Conservation (phyloP, 2,797 vertebrate genomes). For the Pangasius mekongensis region DNA sequence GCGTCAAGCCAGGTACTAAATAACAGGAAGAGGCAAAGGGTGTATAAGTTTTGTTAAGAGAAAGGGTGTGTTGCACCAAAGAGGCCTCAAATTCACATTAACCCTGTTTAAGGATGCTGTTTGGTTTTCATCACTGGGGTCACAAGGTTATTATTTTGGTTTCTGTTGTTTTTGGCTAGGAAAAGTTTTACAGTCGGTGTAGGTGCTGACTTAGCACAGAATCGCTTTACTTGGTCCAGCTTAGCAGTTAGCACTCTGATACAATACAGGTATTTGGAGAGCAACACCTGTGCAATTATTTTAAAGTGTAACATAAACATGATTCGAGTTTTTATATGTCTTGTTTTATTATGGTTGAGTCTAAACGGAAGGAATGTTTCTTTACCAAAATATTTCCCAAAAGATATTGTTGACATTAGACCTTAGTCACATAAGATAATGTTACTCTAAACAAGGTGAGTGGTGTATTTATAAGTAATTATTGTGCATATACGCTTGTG, state of each 20-base stretch:
- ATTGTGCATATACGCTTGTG: not conserved
- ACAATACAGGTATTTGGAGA: not conserved
- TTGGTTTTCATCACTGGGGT: conserved; percentile 29
- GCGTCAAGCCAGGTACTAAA: conserved; percentile 82
- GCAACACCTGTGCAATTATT: not conserved
- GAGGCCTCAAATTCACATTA: conserved; percentile 56
- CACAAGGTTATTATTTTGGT: not conserved
- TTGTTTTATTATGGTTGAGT: not conserved
- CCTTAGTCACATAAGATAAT: not conserved
- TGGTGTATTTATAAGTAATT: not conserved
- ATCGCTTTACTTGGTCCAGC: not conserved
- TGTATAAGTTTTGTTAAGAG: conserved; percentile 76
- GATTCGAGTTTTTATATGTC: not conserved
- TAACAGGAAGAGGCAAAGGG: conserved; percentile 80
- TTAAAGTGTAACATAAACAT: not conserved
- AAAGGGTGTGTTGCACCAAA: conserved; percentile 72
- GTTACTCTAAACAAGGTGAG: not conserved
- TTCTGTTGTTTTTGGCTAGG: conserved; percentile 6
- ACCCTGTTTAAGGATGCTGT: conserved; percentile 40
- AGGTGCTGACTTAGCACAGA: conserved; percentile 16
- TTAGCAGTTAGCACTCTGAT: not conserved
- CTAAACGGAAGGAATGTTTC: not conserved
- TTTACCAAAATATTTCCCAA: not conserved
- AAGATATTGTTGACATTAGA: not conserved
- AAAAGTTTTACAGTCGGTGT: not conserved